phyloP scores from a whole-genome alignment of 2,797 vertebrate species.

The Lagorchestes hirsutus region DNA sequence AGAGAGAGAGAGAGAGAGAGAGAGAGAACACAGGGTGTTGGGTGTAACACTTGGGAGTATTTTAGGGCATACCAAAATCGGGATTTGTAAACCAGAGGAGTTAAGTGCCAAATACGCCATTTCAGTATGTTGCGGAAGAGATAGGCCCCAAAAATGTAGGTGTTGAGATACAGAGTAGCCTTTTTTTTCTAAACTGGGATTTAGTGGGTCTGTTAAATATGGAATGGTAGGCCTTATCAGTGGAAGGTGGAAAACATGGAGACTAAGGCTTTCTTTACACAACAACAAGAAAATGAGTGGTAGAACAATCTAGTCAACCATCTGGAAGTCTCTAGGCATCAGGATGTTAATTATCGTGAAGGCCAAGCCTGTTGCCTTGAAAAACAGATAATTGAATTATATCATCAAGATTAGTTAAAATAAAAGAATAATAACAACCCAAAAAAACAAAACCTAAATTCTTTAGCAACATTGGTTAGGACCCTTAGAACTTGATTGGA shows the following conservation, averaged over 20 bases:
- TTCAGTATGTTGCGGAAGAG: slow-evolving; percentile 4
- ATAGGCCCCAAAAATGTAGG: neutral
- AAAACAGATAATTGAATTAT: slow-evolving; percentile 63
- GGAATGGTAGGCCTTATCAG: slow-evolving; percentile 39
- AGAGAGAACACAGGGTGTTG: slow-evolving; percentile 31
- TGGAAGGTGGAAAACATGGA: slow-evolving; percentile 35
- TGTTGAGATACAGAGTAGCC: slow-evolving; percentile 15
- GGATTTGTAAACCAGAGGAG: slow-evolving; percentile 6
- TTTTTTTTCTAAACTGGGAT: slow-evolving; percentile 37
- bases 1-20: too few species aligned
- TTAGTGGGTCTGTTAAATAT: neutral
- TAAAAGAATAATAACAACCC: slow-evolving; percentile 42
- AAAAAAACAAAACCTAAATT: slow-evolving; percentile 14
- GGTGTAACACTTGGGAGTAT: slow-evolving; percentile 28
- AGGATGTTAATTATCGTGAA: slow-evolving; percentile 54
- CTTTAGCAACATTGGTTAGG: neutral
- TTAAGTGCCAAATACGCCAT: neutral
- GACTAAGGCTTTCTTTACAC: slow-evolving; percentile 47
- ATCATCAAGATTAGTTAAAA: slow-evolving; percentile 38
- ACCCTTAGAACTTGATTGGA: neutral
- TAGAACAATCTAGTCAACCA: slow-evolving; percentile 37
- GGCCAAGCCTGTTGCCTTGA: slow-evolving; percentile 56
- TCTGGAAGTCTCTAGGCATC: slow-evolving; percentile 27
- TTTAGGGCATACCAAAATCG: slow-evolving; percentile 16
- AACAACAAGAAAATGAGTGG: slow-evolving; percentile 29